A percentile compares a stretch with the other conserved stretches of the same genome.
Conservation (phyloP, 2,113 vertebrate species). For the Archilochus colubris region DNA sequence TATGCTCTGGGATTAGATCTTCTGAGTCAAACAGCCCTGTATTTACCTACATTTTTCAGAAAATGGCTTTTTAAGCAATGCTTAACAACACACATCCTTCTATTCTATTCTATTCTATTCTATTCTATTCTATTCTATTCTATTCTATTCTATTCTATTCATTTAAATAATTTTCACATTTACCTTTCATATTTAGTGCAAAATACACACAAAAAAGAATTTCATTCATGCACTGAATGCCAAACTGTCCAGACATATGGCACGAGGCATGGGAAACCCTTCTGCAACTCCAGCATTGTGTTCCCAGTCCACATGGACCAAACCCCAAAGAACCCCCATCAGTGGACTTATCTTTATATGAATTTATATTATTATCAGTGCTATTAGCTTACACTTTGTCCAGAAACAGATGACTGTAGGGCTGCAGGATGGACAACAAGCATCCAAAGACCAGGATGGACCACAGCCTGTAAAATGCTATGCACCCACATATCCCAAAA, state of each 20-base stretch:
- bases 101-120: no score
- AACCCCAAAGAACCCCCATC: neutral
- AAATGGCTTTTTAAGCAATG: constrained; percentile 33
- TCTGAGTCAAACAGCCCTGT: neutral
- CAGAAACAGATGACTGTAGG: neutral
- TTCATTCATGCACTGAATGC: neutral
- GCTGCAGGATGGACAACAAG: neutral
- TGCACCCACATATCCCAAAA: neutral
- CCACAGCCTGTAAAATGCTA: neutral
- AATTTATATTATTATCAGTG: neutral
- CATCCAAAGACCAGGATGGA: neutral
- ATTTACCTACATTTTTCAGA: constrained; percentile 31
- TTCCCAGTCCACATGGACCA: neutral
- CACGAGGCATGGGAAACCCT: neutral
- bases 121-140: no score
- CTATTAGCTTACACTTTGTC: neutral
- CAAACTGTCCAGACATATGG: neutral
- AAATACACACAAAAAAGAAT: neutral
- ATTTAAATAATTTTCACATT: constrained; percentile 2
- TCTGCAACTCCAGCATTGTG: neutral
- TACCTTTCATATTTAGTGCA: neutral
- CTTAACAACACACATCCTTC: constrained; percentile 19
- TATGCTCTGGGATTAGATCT: constrained; percentile 19
- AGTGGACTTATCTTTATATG: neutral
- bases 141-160: neutral